A percentile compares a stretch with the other conserved stretches of the same genome.
Conservation (phyloP, 1,140 invertebrate species). For the Papilio glaucus region DNA sequence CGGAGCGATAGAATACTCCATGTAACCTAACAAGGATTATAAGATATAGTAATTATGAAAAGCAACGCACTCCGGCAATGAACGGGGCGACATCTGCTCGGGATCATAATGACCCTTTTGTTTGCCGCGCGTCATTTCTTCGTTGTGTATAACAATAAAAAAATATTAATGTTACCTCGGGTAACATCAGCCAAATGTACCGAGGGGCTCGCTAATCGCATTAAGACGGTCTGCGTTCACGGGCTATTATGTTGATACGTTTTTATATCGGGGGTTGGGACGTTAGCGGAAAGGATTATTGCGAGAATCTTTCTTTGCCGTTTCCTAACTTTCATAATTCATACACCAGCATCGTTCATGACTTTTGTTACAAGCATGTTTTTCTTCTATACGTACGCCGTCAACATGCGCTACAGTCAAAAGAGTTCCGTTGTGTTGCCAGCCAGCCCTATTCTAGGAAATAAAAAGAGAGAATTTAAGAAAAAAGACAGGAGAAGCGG, state of each 20-base stretch:
- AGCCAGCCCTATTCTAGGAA: no score
- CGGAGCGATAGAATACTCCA: no score
- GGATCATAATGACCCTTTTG: constrained; percentile 67
- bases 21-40: not conserved
- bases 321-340: constrained; percentile 30
- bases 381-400: no score
- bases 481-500: no score
- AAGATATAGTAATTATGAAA: constrained; percentile 19
- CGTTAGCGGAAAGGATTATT: constrained; percentile 59
- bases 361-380: not conserved
- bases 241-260: constrained; percentile 72
- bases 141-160: constrained; percentile 63
- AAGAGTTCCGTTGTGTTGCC: no score
- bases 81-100: constrained; percentile 41
- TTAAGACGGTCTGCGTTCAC: constrained; percentile 73
- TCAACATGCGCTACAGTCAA: no score
- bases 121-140: constrained; percentile 73
- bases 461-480: no score
- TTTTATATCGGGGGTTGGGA: constrained; percentile 60
- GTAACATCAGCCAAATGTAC: constrained; percentile 55
- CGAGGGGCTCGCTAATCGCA: constrained; percentile 65
- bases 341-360: not conserved
- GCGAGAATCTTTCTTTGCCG: constrained; percentile 38
- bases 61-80: not conserved
- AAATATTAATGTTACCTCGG: constrained; percentile 65